A percentile compares a stretch with the other conserved stretches of the same genome.
Conservation (phyloP, 1,140 invertebrate genomes). For the Antheraea pernyi region DNA sequence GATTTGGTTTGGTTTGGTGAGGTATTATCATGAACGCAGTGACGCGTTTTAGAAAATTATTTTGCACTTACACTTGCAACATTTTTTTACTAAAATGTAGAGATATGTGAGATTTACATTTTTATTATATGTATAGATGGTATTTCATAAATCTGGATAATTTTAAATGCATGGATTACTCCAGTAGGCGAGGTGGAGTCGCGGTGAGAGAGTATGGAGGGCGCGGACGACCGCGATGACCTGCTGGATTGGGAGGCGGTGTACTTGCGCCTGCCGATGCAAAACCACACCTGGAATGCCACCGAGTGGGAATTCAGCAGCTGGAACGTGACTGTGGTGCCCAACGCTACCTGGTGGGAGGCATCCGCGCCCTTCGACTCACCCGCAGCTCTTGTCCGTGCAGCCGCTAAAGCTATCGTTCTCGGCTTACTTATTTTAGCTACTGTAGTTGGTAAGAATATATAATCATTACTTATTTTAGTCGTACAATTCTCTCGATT, state of each 20-base stretch:
- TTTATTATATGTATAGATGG: too few relatives aligned
- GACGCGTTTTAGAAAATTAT: too few relatives aligned
- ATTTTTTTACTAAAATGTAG: too few relatives aligned
- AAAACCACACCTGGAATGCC: constrained; percentile 52
- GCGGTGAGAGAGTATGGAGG: constrained; percentile 70
- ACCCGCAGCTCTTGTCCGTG: constrained; percentile 60
- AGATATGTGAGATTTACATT: too few relatives aligned
- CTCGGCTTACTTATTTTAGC: constrained; percentile 74
- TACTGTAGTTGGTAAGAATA: constrained; percentile 69
- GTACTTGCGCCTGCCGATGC: constrained; percentile 48
- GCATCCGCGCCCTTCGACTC: constrained; percentile 66
- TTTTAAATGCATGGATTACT: neutral
- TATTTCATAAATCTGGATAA: too few relatives aligned
- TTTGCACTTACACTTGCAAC: too few relatives aligned
- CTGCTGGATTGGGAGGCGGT: constrained; percentile 64
- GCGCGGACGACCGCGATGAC: constrained; percentile 62
- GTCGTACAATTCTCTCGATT: too few relatives aligned
- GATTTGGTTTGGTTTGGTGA: too few relatives aligned
- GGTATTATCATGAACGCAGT: too few relatives aligned
- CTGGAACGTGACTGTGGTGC: constrained; percentile 49
- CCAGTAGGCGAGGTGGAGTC: constrained; percentile 45
- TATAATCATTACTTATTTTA: neutral
- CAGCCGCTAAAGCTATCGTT: constrained; percentile 66
- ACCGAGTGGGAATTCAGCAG: constrained; percentile 45
- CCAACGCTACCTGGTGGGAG: constrained; percentile 58